phyloP scores from a whole-genome alignment of 1,140 invertebrate species.

The Uloborus diversus region DNA sequence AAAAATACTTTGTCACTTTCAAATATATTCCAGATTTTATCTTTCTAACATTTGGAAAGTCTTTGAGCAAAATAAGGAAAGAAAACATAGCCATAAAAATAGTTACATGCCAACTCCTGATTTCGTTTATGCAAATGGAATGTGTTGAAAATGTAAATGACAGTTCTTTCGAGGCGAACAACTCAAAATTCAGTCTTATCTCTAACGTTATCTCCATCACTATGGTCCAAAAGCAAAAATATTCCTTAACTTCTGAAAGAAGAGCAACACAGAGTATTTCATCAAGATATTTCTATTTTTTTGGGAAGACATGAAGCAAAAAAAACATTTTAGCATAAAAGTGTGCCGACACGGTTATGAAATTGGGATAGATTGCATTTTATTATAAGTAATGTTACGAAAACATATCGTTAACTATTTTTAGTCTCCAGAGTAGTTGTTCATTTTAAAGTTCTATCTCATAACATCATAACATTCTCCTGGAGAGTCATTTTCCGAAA shows the following conservation, averaged over 20 bases:
- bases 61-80: not conserved
- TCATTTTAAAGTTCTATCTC: no score
- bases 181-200: constrained; percentile 26
- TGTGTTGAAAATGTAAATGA: constrained; percentile 49
- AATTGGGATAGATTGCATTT: no score
- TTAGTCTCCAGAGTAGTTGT: no score
- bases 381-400: no score
- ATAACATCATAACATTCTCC: no score
- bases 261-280: constrained; percentile 33
- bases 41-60: not conserved
- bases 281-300: not conserved
- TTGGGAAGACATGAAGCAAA: no score
- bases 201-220: constrained; percentile 40
- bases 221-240: constrained; percentile 25
- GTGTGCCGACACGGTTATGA: no score
- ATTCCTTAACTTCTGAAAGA: not conserved
- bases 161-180: constrained; percentile 15
- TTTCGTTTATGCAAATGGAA: constrained; percentile 48
- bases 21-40: no score
- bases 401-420: no score
- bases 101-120: constrained; percentile 8
- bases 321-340: no score
- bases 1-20: not conserved
- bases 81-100: not conserved
- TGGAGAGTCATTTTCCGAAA: no score